Base-by-base conservation (phyloP, 2,888 invertebrate species). In the Gastracanthus pulcherrimus region DNA sequence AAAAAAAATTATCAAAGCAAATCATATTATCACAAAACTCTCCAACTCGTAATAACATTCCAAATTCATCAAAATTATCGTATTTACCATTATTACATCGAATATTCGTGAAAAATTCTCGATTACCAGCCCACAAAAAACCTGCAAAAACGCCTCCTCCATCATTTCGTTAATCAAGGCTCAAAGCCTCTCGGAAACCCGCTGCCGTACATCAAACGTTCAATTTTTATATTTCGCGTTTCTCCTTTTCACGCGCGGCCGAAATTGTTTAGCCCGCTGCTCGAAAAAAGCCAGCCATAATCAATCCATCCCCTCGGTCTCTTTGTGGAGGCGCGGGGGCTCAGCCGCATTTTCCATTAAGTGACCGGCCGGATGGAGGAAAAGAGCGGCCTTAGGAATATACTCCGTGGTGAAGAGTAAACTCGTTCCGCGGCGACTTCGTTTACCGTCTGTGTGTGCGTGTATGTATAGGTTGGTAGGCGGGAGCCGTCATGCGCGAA, bases 401-500 rank as follows among this genome's bases (percentile, higher is more conserved):
- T 26, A n/a, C n/a, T n/a, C n/a, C n/a, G n/a, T n/a, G n/a, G n/a
- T n/a, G n/a, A 45, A 45, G n/a, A 45, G 11, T 62, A 60, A 29
- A 60, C 31, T 16, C 34, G 31, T 45, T 16, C n/a, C 13, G 31
- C 34, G 60, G 34, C 34, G 19, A 62, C 62, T 62, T 19, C 19
- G 34, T 34, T 62, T 34, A 7, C 62, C 62, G 62, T 31, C 34
- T 62, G 26, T 26, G 26, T 26, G 55, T 19, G 23, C 23, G 26
- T 55, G 55, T 26, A n/a, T n/a, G n/a, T 45, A 45, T 45, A 45
- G 45, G 45, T n/a, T 16, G 7, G 34, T 19, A 62, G 62, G 62
- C 36, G 62, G 19, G 62, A 62, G 62, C 62, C 34, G 62, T 62
- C 62, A 62, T 62, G 62, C 62, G 62, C 6, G 62, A 62, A 62